Evolutionary conservation across 2,113 vertebrate species (phyloP).

Genomic region (Catharus bicknelli): DNA sequence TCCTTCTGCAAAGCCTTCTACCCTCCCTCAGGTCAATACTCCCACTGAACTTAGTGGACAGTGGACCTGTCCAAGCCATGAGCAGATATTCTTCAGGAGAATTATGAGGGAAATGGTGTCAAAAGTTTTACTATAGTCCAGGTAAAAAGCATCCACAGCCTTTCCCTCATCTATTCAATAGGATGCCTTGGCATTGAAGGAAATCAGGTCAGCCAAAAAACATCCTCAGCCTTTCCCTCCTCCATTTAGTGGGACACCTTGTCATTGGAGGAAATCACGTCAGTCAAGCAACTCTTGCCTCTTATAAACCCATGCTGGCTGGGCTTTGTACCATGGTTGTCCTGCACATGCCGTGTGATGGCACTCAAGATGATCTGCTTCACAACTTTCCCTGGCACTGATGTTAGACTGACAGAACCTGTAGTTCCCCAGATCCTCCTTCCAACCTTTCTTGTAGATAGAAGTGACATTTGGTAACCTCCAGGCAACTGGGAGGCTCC

Average conservation of each 20-base stretch:
- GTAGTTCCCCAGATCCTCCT: fast-evolving
- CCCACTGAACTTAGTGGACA: background rate
- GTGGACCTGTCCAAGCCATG: fast-evolving
- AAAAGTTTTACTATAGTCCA: background rate
- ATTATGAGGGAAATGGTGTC: background rate
- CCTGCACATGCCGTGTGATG: fast-evolving
- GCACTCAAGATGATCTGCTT: background rate
- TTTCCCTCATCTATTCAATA: background rate
- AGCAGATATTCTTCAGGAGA: background rate
- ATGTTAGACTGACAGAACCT: background rate
- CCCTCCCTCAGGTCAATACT: background rate
- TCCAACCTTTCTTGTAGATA: fast-evolving
- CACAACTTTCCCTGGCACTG: fast-evolving
- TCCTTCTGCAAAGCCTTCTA: background rate
- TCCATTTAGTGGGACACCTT: background rate
- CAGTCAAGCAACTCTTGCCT: background rate
- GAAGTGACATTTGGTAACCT: background rate
- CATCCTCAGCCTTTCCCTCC: background rate
- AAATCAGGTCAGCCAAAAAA: background rate
- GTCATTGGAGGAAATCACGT: background rate
- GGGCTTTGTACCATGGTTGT: background rate
- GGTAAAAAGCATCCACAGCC: background rate
- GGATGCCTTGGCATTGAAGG: background rate
- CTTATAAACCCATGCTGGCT: background rate
- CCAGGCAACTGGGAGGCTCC: background rate